Percentiles rank a stretch among this genome's conserved stretches.
These are phyloP conservation scores for Ormyrus labotus DNA, from an alignment of 2,888 invertebrate species.

Conservation along the genomic window DNA sequence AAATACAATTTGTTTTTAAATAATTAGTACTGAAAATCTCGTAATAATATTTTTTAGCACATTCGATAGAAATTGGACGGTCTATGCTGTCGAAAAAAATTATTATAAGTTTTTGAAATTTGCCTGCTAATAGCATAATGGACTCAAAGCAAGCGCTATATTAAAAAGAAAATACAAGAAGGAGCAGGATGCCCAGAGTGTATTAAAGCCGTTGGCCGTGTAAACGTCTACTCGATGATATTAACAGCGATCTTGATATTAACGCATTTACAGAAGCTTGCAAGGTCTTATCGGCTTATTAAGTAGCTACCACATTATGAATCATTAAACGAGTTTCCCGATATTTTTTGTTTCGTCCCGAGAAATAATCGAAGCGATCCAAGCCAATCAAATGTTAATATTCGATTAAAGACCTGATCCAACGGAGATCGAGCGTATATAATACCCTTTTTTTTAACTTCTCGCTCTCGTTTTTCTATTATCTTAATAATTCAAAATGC, in stretches of 20 bases:
- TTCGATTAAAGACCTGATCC: slow-evolving; percentile 45
- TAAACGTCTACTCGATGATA: slow-evolving; percentile 32
- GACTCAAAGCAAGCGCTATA: not conserved
- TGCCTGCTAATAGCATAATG: slow-evolving; percentile 16
- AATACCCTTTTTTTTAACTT: slow-evolving; percentile 17
- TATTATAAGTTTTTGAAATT: slow-evolving; percentile 24
- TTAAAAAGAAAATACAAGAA: slow-evolving; percentile 1
- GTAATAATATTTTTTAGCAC: too few species aligned
- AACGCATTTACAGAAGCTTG: slow-evolving; percentile 46
- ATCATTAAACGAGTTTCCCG: slow-evolving; percentile 41
- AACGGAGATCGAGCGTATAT: slow-evolving; percentile 30
- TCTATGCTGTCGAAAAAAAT: not conserved
- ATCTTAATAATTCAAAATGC: slow-evolving; percentile 20
- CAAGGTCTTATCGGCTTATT: slow-evolving; percentile 38
- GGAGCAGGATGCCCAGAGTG: not conserved
- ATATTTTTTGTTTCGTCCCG: slow-evolving; percentile 15
- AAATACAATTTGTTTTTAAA: too few species aligned
- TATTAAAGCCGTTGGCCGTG: slow-evolving; percentile 28
- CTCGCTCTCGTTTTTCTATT: not conserved
- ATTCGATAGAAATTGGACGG: not conserved
- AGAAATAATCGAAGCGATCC: slow-evolving; percentile 31
- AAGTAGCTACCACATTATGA: slow-evolving; percentile 23
- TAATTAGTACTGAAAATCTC: too few species aligned
- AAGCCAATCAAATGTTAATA: slow-evolving; percentile 46
- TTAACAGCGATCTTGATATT: slow-evolving; percentile 40